Base-by-base conservation (phyloP, 2,888 invertebrate genomes). In the Napeogenes sylphis region DNA sequence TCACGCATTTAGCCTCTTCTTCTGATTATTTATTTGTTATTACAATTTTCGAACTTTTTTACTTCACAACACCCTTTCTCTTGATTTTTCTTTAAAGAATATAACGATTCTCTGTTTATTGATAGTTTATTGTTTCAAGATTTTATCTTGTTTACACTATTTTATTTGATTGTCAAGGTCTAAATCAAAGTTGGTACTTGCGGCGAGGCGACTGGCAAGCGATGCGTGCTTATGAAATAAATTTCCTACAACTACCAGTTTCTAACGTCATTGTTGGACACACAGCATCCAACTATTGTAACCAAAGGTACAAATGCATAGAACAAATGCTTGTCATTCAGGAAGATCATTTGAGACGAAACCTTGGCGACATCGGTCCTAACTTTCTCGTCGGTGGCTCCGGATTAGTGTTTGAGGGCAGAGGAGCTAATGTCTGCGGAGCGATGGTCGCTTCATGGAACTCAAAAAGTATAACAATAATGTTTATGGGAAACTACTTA, bases 171-270 rank as follows among this genome's bases (percentile, higher is more conserved):
- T 73, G 77, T 70, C 66, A 79, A 89, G 89, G 81, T 84, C 65
- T 89, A 68, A 79, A 81, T 59, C 82, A 80, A 68, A 62, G 76
- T 32, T 90, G 90, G 90, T 90, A 84, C 76, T 76, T 88, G 64
- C 83, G 87, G 3, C 84, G 89, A 4, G 80, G 65, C 21, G 83
- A 86, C 62, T 90, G 89, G 89, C 86, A 86, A 68, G 87, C 90
- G 14, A 75, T 84, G 79, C 76, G 77, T 0, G 69, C 79, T 0
- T 84, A 84, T 69, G 67, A 61, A 4, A 69, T 77, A 54, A 71
- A 72, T 0, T 80, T 77, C 65, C 74, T 84, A 13, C 64, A 73
- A 2, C 68, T 85, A 6, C 89, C 89, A 0, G 69, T 89, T 3
- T 58, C 75, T 5, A 70, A 75, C 59, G 86, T 84, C 0, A 71